These are phyloP conservation scores for Megaceryle alcyon DNA, from an alignment of 2,797 vertebrate species.

Conservation along the genomic window DNA sequence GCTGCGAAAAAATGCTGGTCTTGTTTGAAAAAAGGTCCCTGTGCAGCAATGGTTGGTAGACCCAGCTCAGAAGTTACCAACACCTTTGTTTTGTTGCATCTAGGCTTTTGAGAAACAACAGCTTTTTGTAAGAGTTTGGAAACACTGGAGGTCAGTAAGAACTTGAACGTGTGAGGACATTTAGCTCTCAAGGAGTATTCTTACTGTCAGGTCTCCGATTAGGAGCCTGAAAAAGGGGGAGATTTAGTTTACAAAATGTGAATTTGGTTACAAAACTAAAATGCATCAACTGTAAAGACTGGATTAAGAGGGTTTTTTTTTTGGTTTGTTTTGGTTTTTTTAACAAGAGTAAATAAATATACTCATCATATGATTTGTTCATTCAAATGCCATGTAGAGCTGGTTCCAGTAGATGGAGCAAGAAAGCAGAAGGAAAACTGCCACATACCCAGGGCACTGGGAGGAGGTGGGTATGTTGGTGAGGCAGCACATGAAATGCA, in stretches of 20 bases:
- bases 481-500: background rate
- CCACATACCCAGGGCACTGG: background rate
- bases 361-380: background rate
- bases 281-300: background rate
- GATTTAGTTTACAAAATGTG: background rate
- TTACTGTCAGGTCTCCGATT: background rate
- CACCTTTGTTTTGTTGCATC: background rate
- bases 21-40: background rate
- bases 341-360: background rate
- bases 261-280: background rate
- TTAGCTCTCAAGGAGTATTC: background rate
- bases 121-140: background rate
- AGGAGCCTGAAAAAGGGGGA: background rate
- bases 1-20: background rate
- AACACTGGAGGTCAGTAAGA: background rate
- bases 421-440: conserved; percentile 44
- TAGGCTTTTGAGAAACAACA: background rate
- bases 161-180: background rate
- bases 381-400: background rate
- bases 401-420: conserved; percentile 59
- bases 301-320: background rate
- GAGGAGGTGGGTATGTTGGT: background rate
- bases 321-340: background rate
- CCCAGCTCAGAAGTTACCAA: background rate
- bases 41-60: background rate